Evolutionary conservation across 1,140 invertebrate species (phyloP), one percentile per base, ranked within the genome.

Genomic region (Lepidurus apus): DNA sequence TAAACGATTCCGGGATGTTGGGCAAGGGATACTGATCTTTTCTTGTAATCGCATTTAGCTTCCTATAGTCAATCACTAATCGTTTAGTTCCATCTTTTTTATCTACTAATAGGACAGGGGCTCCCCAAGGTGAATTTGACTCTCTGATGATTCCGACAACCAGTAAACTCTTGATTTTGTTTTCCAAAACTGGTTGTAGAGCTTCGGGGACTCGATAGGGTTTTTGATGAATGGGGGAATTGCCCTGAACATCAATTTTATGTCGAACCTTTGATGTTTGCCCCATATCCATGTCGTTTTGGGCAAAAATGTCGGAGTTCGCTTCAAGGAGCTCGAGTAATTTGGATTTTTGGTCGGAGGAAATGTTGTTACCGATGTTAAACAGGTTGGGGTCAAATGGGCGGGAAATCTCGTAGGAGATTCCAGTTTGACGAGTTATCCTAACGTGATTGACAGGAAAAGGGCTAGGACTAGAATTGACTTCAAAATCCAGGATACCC

Each of bases 31-130:
- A n/a, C n/a, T n/a, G n/a, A n/a, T n/a, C n/a, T n/a, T n/a, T 76
- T 44, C 81, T 83, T 0, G 85, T 88, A 4, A 83, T 76, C 0
- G 34, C n/a, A 80, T 88, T 88, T 6, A 87, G 74, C 21, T 76
- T 17, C 9, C 85, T 47, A 73, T 82, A 87, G 80, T 88, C 86
- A 0, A 87, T 80, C 79, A 85, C 87, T 42, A 87, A 82, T 8
- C 86, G 73, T 10, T 81, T 76, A 3, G 75, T 43, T 43, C 77
- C 53, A 10, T 17, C n/a, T 42, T 78, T 78, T 21, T 78, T 74
- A 0, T 24, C 8, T 0, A 74, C 77, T 9, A 74, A 26, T 2
- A 74, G 34, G 6, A 78, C 26, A 0, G 73, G 42, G 0, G 77
- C 24, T 4, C 34, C n/a, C 24, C 24, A 78, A 4, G 77, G 53